These are phyloP conservation scores for Tridacna crocea DNA, from an alignment of 2,888 invertebrate species.

Conservation along the genomic window DNA sequence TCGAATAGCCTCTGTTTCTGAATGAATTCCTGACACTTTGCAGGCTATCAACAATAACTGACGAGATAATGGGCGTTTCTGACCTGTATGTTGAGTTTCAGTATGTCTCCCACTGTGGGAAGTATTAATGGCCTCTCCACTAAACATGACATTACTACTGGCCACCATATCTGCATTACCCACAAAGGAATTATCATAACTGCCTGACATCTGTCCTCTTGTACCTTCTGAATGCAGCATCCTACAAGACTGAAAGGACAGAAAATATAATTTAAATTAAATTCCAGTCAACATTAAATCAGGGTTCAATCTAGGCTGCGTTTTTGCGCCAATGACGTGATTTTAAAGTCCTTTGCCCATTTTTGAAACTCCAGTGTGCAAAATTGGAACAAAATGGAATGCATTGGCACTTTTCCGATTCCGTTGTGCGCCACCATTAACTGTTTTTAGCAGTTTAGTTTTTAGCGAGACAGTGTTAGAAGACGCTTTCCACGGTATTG, in stretches of 20 bases:
- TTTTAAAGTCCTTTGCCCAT: no score
- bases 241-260: conserved; percentile 59
- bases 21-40: conserved; percentile 41
- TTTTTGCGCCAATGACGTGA: no score
- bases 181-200: conserved; percentile 37
- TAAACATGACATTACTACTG: conserved; percentile 18
- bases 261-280: conserved; percentile 34
- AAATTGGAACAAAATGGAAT: no score
- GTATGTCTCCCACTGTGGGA: background rate
- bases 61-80: conserved; percentile 26
- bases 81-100: conserved; percentile 16
- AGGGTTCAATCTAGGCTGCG: no score
- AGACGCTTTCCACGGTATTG: no score
- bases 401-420: no score
- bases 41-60: conserved; percentile 40
- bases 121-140: conserved; percentile 38
- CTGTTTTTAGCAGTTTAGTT: no score
- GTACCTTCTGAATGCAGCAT: conserved; percentile 36
- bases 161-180: conserved; percentile 46
- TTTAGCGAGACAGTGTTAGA: no score
- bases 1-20: conserved; percentile 38
- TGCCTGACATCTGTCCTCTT: conserved; percentile 5
- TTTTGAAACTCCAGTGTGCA: conserved; percentile 15
- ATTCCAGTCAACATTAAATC: no score
- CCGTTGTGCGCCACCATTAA: no score